These are phyloP conservation scores for Melitaea cinxia DNA, from an alignment of 1,140 invertebrate genomes.

Conservation along the genomic window DNA sequence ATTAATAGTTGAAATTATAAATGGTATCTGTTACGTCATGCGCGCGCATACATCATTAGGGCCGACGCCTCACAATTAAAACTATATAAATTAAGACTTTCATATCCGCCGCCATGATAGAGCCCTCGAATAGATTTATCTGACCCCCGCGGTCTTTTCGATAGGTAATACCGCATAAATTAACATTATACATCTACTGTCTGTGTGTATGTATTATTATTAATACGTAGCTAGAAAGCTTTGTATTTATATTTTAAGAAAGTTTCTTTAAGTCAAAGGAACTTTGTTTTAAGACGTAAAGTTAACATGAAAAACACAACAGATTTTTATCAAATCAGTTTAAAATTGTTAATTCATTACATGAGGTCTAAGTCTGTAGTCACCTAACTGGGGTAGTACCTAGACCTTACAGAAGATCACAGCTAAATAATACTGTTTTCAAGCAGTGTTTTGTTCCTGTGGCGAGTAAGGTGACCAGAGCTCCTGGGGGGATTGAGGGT, in stretches of 20 bases:
- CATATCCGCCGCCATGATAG: slow-evolving; percentile 32
- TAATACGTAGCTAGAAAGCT: background rate
- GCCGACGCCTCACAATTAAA: slow-evolving; percentile 26
- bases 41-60: slow-evolving; percentile 20
- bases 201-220: background rate
- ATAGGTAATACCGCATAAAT: slow-evolving; percentile 7
- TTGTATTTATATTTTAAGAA: background rate
- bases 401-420: too few relatives aligned
- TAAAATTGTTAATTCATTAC: too few relatives aligned
- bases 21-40: slow-evolving; percentile 11
- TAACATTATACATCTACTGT: background rate
- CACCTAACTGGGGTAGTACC: too few relatives aligned
- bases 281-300: too few relatives aligned
- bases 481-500: too few relatives aligned
- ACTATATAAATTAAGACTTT: slow-evolving; percentile 29
- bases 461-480: too few relatives aligned
- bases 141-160: slow-evolving; percentile 40
- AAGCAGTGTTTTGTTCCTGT: too few relatives aligned
- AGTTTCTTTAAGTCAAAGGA: too few relatives aligned
- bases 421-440: too few relatives aligned
- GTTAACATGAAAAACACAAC: too few relatives aligned
- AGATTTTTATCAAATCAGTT: too few relatives aligned
- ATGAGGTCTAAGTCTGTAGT: too few relatives aligned
- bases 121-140: slow-evolving; percentile 43
- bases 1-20: slow-evolving; percentile 4